Evolutionary conservation across 2,113 vertebrate genomes (phyloP).

Genomic region (Mastomys natalensis): DNA sequence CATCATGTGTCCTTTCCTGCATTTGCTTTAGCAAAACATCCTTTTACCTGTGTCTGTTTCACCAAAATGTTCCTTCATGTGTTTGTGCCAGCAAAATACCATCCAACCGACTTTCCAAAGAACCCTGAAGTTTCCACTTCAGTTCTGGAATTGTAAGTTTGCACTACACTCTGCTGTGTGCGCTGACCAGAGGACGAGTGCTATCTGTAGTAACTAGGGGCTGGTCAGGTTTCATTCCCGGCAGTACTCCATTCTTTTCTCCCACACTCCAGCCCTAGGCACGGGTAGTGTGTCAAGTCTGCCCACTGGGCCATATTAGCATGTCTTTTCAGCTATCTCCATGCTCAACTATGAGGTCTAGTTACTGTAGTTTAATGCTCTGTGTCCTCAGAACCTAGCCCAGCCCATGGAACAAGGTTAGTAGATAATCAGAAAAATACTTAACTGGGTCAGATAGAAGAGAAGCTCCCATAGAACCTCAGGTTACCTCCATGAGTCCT

Average conservation of each 20-base stretch:
- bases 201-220: accelerated
- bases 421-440: too few species aligned
- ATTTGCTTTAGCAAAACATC: too few species aligned
- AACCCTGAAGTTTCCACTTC: too few species aligned
- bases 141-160: not conserved
- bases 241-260: not conserved
- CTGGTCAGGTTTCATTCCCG: not conserved
- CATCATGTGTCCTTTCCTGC: too few species aligned
- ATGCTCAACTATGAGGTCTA: not conserved
- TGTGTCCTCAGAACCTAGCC: not conserved
- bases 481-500: too few species aligned
- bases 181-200: not conserved
- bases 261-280: not conserved
- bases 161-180: not conserved
- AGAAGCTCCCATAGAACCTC: too few species aligned
- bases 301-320: not conserved
- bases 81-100: too few species aligned
- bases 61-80: too few species aligned
- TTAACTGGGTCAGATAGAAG: too few species aligned
- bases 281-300: not conserved
- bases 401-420: too few species aligned
- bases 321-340: not conserved
- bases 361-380: not conserved
- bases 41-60: too few species aligned
- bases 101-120: too few species aligned